Percentiles rank a stretch among this genome's conserved stretches.
Evolutionary conservation across 2,888 invertebrate genomes (phyloP).

Genomic region (Epistrophe eligans): DNA sequence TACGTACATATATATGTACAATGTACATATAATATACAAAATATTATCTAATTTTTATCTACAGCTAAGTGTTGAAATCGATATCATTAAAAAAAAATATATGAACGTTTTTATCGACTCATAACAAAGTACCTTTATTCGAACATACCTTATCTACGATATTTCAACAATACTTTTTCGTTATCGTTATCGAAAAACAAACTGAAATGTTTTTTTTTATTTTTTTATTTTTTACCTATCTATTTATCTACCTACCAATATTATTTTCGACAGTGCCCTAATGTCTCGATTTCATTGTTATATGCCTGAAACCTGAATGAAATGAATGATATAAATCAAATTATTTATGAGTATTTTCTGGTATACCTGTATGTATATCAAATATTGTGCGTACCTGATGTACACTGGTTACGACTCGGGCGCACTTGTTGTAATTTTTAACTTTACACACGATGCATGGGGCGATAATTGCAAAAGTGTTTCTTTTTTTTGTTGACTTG

Average conservation of each 20-base stretch:
- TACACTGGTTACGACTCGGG: neutral
- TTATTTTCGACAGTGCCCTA: slow-evolving; percentile 57
- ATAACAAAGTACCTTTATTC: slow-evolving; percentile 4
- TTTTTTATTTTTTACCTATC: slow-evolving; percentile 43
- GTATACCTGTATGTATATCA: neutral
- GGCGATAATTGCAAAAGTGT: neutral
- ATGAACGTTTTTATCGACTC: slow-evolving; percentile 34
- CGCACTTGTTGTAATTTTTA: neutral
- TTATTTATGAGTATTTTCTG: neutral
- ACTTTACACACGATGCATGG: neutral
- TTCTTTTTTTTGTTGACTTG: too few relatives aligned
- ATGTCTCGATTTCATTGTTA: slow-evolving; percentile 60
- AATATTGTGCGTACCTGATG: neutral
- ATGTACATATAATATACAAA: slow-evolving; percentile 26
- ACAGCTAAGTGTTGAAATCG: slow-evolving; percentile 49
- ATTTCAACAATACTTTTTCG: slow-evolving; percentile 64
- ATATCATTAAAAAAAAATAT: slow-evolving; percentile 35
- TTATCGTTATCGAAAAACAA: slow-evolving; percentile 71
- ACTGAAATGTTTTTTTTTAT: slow-evolving; percentile 43
- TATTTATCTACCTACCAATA: slow-evolving; percentile 23
- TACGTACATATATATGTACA: too few relatives aligned
- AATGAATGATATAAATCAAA: slow-evolving; percentile 43
- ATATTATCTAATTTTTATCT: slow-evolving; percentile 56
- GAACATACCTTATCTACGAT: slow-evolving; percentile 50
- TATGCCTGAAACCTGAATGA: slow-evolving; percentile 66